These are phyloP conservation scores for Idris sp. DNA, from an alignment of 1,140 invertebrate genomes.

Conservation along the genomic window DNA sequence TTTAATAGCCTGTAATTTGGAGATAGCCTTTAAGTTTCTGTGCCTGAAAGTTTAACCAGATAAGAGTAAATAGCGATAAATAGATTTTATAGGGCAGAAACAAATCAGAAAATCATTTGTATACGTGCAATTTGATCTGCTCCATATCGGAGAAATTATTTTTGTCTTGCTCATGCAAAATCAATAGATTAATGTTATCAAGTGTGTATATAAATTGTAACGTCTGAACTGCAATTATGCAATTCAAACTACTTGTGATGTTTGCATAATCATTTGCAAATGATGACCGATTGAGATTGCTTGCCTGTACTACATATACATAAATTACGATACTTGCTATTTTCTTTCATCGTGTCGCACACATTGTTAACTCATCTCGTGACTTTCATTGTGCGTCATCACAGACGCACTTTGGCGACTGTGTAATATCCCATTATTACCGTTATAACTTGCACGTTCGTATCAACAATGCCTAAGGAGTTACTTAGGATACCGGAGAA, in stretches of 20 bases:
- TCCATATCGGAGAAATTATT: no score
- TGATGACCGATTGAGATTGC: constrained; percentile 51
- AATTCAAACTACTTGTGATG: constrained; percentile 36
- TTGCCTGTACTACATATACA: constrained; percentile 37
- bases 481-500: constrained; percentile 35
- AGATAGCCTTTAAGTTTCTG: no score
- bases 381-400: constrained; percentile 31
- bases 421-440: constrained; percentile 39
- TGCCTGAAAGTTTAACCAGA: no score
- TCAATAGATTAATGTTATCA: constrained; percentile 20
- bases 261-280: constrained; percentile 45
- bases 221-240: constrained; percentile 33
- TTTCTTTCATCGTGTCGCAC: constrained; percentile 27
- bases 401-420: constrained; percentile 33
- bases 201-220: constrained; percentile 28
- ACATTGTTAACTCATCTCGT: constrained; percentile 38
- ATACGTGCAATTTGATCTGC: no score
- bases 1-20: no score
- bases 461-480: constrained; percentile 2
- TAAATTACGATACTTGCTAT: constrained; percentile 48
- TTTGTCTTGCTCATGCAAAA: not conserved
- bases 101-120: no score
- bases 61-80: no score
- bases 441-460: constrained; percentile 21
- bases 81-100: no score